A percentile compares a stretch with the other conserved stretches of the same genome.
phyloP scores from a whole-genome alignment of 30 jellyfish, hydroid and myxozoan species.

The Hydractinia echinata region DNA sequence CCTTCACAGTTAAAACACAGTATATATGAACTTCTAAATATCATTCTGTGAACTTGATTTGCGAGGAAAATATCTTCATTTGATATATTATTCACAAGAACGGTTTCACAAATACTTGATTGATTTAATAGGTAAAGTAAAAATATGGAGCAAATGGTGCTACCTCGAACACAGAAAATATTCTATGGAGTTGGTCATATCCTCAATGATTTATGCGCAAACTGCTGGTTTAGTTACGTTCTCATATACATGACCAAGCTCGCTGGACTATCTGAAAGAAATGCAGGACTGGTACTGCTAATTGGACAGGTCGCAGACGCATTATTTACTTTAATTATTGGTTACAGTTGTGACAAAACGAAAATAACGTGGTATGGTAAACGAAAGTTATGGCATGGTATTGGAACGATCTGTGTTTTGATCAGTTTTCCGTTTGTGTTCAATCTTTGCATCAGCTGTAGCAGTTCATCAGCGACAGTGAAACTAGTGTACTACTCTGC shows the following conservation, averaged over 20 bases:
- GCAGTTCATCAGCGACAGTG: conserved; percentile 30
- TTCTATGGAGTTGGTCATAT: conserved; percentile 92
- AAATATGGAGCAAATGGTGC: not conserved
- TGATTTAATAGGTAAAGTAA: not conserved
- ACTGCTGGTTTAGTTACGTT: conserved; percentile 88
- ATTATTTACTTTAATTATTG: conserved; percentile 72
- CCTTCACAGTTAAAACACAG: too few relatives aligned
- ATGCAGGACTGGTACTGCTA: conserved; percentile 75
- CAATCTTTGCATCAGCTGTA: conserved; percentile 65
- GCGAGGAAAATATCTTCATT: too few relatives aligned
- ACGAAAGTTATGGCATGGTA: conserved; percentile 83
- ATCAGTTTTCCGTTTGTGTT: conserved; percentile 76
- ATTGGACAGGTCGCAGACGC: conserved; percentile 98
- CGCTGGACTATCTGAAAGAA: conserved; percentile 68
- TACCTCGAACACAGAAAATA: conserved; percentile 47
- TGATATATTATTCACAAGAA: too few relatives aligned
- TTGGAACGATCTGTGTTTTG: conserved; percentile 76
- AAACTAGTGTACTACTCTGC: conserved; percentile 61
- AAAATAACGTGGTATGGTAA: conserved; percentile 53
- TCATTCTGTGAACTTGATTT: too few relatives aligned
- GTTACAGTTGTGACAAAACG: conserved; percentile 80
- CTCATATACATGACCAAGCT: conserved; percentile 76
- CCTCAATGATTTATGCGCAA: conserved; percentile 85
- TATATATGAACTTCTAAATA: too few relatives aligned
- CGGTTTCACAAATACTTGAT: too few relatives aligned